These are phyloP conservation scores for Maylandia zebra DNA, from an alignment of 2,113 vertebrate genomes.

Conservation along the genomic window DNA sequence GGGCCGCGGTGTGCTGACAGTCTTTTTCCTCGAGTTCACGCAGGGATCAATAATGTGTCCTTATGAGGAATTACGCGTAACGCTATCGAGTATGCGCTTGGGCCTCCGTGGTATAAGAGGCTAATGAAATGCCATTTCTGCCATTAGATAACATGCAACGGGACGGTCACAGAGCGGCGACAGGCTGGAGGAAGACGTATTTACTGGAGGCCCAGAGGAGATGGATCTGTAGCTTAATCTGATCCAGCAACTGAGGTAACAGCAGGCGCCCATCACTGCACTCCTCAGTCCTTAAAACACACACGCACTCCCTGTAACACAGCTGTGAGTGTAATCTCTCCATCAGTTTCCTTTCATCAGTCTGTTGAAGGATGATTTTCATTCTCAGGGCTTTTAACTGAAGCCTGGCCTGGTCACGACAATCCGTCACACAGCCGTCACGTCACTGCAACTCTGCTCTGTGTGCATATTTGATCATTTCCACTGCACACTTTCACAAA, in stretches of 20 bases:
- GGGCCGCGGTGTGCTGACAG: conserved; percentile 82
- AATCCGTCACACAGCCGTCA: background rate
- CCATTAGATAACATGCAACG: conserved; percentile 83
- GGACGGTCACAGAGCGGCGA: conserved; percentile 63
- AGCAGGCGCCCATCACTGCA: conserved; percentile 15
- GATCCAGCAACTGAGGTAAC: conserved; percentile 50
- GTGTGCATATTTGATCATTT: background rate
- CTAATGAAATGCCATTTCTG: conserved; percentile 97
- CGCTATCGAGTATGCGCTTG: conserved; percentile 93
- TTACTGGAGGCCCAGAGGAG: conserved; percentile 76
- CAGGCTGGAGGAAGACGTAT: conserved; percentile 82
- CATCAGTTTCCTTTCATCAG: background rate
- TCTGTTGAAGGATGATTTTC: background rate
- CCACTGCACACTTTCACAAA: fast-evolving
- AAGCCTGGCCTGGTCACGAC: background rate
- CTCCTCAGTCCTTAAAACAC: background rate
- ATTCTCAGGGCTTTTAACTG: background rate
- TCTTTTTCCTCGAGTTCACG: conserved; percentile 92
- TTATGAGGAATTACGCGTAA: conserved; percentile 97
- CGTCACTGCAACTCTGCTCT: background rate
- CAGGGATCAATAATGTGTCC: conserved; percentile 98
- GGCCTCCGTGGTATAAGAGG: conserved; percentile 87
- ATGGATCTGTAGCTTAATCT: conserved; percentile 77
- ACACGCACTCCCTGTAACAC: background rate
- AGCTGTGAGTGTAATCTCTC: background rate